Conservation (phyloP, 2,797 vertebrate genomes). For the Ateles fusciceps region DNA sequence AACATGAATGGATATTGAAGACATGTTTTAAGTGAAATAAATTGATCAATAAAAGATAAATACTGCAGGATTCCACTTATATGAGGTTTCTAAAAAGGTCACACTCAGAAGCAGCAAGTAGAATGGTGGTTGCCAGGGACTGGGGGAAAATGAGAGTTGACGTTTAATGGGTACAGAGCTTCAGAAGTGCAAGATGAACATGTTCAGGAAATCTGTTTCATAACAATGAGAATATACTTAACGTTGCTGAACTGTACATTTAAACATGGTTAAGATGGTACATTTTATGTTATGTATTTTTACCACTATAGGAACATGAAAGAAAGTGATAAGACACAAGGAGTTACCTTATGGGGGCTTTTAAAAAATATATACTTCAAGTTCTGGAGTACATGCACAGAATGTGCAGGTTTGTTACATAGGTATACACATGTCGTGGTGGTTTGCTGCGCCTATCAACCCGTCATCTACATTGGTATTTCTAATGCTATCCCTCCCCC, state of each 20-base stretch:
- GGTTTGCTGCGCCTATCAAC: too few relatives aligned
- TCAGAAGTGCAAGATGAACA: background rate
- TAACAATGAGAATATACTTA: too few relatives aligned
- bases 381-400: too few relatives aligned
- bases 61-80: rapidly evolving
- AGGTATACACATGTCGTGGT: too few relatives aligned
- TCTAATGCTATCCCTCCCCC: too few relatives aligned
- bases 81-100: background rate
- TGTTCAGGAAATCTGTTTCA: background rate
- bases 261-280: background rate
- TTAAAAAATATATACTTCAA: background rate
- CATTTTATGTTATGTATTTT: background rate
- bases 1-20: too few relatives aligned
- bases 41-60: background rate
- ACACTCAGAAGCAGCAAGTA: background rate
- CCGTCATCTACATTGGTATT: too few relatives aligned
- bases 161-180: background rate
- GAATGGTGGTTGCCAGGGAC: background rate
- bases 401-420: too few relatives aligned
- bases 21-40: background rate
- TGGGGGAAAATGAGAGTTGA: too few relatives aligned
- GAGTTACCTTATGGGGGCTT: background rate
- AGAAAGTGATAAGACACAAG: background rate
- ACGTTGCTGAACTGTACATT: too few relatives aligned
- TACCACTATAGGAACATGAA: background rate